Evolutionary conservation across 2,888 invertebrate genomes (phyloP), one percentile per base, ranked within the genome.

Genomic region (Eucriotettix oculatus): DNA sequence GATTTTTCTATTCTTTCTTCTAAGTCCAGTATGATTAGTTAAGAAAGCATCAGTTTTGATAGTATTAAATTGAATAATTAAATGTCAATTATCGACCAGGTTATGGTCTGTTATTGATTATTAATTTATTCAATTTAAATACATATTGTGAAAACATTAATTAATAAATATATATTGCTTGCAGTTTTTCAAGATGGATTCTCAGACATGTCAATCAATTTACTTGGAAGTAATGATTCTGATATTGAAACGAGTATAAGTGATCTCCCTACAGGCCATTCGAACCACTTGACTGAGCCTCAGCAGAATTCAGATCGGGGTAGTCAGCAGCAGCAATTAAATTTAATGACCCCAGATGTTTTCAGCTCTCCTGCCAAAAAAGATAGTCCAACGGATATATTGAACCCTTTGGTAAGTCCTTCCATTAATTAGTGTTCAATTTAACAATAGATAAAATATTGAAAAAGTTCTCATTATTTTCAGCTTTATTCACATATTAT

Each of bases 341-440:
- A 85, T 68, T 78, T 90, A 41, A 88, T 92, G 85, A 91, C 92
- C 0, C 92, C 93, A 0, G 91, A 92, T 69, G 90, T 90, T 16
- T 93, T 93, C 67, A 82, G 80, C 63, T 79, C 83, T 1, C 78
- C 79, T 66, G 80, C 80, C 68, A 73, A 74, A 63, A 73, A 72
- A 64, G 61, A 64, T 29, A 63, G 62, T 42, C 64, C 65, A 44
- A 52, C 54, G 11, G 61, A 58, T 43, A 42, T 53, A 14, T 17
- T 48, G 17, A 60, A 60, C 16, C 59, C 61, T 42, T 52, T 57
- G 55, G 61, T 61, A 44, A 56, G 55, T 17, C 14, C 2, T 5
- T 12, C 9, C 1, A 7, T 48, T 48, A 2, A 14, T 48, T 48
- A 48, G 2, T 14, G 1, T n/a, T 9, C 48, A 48, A 48, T 48